Percentiles rank a stretch among this genome's conserved stretches.
Evolutionary conservation across 2,113 vertebrate species (phyloP).

Genomic region (Ailurus styani): DNA sequence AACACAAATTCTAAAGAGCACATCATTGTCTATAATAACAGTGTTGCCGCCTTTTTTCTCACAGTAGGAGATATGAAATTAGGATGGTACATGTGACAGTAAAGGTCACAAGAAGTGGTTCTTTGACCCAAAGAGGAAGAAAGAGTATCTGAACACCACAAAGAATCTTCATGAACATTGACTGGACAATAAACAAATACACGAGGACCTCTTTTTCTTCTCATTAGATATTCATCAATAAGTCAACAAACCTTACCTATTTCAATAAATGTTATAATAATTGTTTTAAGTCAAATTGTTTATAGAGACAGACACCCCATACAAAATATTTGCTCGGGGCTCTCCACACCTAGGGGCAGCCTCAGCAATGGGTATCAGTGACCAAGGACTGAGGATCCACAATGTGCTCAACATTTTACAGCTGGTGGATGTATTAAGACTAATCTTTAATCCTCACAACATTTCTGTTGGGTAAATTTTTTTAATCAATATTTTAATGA

Average conservation of each 20-base stretch:
- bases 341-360: neutral
- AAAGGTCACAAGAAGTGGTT: neutral
- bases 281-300: neutral
- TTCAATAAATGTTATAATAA: neutral
- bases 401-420: neutral
- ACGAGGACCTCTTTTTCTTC: neutral
- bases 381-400: neutral
- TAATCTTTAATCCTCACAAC: neutral
- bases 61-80: neutral
- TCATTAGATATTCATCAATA: neutral
- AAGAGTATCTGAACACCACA: neutral
- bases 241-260: neutral
- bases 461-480: neutral
- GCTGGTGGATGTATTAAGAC: neutral
- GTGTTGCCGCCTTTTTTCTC: neutral
- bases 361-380: neutral
- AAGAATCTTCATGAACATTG: neutral
- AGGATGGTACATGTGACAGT: neutral
- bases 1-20: neutral
- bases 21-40: neutral
- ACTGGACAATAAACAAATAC: neutral
- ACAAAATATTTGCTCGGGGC: neutral
- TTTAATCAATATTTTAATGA: neutral
- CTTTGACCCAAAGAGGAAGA: neutral
- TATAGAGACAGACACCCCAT: neutral